phyloP scores from a whole-genome alignment of 2,797 vertebrate species.

The Myotis vivesi region DNA sequence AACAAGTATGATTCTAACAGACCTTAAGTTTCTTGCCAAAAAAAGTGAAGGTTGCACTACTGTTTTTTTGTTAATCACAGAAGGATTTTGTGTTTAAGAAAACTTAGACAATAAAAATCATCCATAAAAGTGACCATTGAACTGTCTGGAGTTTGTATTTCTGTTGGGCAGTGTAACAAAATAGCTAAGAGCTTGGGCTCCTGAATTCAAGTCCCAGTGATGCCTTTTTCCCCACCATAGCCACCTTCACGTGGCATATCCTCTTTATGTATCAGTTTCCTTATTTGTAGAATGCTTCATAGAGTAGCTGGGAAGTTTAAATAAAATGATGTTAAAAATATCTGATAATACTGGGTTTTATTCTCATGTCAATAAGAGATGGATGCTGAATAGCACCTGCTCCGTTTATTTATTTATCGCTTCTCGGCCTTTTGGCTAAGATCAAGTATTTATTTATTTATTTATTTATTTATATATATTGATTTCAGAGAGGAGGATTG shows the following conservation, averaged over 20 bases:
- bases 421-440: too few species aligned
- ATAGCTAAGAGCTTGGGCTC: not conserved
- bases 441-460: too few species aligned
- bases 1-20: slow-evolving; percentile 8
- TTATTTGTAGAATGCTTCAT: not conserved
- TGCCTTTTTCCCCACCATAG: not conserved
- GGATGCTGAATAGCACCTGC: not conserved
- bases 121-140: not conserved
- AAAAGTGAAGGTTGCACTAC: not conserved
- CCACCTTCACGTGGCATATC: not conserved
- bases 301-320: not conserved
- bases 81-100: not conserved
- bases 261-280: not conserved
- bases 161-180: not conserved
- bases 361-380: not conserved
- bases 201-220: not conserved
- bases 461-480: too few species aligned
- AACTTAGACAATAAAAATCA: slow-evolving; percentile 24
- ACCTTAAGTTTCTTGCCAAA: not conserved
- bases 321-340: not conserved
- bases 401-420: too few species aligned
- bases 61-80: not conserved
- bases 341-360: not conserved
- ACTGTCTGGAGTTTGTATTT: not conserved
- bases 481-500: too few species aligned